Evolutionary conservation across 2,113 vertebrate species (phyloP).

Genomic region (Gymnobelideus leadbeateri): DNA sequence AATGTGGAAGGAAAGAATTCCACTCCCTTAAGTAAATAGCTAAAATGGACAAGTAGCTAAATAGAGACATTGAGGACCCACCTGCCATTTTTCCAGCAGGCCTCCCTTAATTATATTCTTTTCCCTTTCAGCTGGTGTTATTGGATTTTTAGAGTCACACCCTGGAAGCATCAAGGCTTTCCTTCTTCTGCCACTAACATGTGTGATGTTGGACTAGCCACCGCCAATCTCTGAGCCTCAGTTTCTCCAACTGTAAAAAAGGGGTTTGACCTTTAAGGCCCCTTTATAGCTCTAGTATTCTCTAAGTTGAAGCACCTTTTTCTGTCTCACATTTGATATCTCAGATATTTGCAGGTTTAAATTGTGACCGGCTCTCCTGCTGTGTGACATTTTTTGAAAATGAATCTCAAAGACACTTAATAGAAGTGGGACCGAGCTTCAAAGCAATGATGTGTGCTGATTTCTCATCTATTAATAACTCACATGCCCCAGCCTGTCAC

Average conservation of each 20-base stretch:
- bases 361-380: background rate
- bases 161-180: background rate
- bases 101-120: background rate
- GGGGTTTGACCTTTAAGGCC: background rate
- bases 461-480: background rate
- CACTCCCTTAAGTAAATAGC: background rate
- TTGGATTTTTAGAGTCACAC: background rate
- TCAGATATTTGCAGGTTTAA: background rate
- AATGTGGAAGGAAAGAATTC: background rate
- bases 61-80: background rate
- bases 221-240: background rate
- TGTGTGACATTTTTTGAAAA: slow-evolving; percentile 6
- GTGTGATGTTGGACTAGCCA: background rate
- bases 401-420: slow-evolving; percentile 6
- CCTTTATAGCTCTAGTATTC: background rate
- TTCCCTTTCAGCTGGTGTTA: background rate
- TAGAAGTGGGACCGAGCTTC: background rate
- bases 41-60: background rate
- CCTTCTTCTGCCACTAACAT: background rate
- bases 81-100: background rate
- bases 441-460: background rate
- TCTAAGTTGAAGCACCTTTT: background rate
- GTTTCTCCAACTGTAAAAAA: background rate
- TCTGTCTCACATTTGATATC: background rate
- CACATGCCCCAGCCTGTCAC: background rate